Base-by-base conservation (phyloP, 1,140 invertebrate genomes). In the Drosophila simulans region DNA sequence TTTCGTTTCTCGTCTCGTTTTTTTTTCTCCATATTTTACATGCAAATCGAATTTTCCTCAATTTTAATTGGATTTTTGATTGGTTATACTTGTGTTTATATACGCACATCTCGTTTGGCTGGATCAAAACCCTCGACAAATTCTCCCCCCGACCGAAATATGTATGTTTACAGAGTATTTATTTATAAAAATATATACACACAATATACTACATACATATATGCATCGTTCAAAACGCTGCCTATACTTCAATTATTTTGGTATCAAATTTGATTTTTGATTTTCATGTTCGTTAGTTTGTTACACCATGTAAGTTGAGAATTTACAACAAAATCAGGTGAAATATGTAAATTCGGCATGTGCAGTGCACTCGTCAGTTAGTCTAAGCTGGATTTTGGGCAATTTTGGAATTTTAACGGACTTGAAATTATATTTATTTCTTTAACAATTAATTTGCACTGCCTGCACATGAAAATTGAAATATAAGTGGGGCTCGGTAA, bases 51-150 rank as follows among this genome's bases (percentile, higher is more conserved):
- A 91, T 91, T 91, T 91, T 90, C 82, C 90, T 91, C 90, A 91
- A 91, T 91, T 91, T 91, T 91, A 91, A 91, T 91, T 91, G 90
- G 90, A 91, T 91, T 91, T 91, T 91, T 91, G 90, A 91, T 91
- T 91, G 90, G 90, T 91, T 91, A 88, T 91, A 86, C 82, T 88
- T 89, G 85, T 91, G 82, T 91, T 83, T 90, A 88, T 91, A 85
- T 91, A 89, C 77, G 77, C 79, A 89, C 76, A 89, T 72, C 81
- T 68, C 80, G 65, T 78, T 80, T 62, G 40, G 51, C 17, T 62
- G 56, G 56, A 72, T 65, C 70, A 72, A 72, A 51, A 42, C 60
- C 65, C 43, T 27, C 15, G 5, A 45, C 39, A 42, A 43, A 48
- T 7, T 31, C 37, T 51, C n/a, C 2, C 31, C 2, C 2, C 39